Evolutionary conservation across 2,113 vertebrate genomes (phyloP), one percentile per base, ranked within the genome.

Genomic region (Stictonetta naevosa): DNA sequence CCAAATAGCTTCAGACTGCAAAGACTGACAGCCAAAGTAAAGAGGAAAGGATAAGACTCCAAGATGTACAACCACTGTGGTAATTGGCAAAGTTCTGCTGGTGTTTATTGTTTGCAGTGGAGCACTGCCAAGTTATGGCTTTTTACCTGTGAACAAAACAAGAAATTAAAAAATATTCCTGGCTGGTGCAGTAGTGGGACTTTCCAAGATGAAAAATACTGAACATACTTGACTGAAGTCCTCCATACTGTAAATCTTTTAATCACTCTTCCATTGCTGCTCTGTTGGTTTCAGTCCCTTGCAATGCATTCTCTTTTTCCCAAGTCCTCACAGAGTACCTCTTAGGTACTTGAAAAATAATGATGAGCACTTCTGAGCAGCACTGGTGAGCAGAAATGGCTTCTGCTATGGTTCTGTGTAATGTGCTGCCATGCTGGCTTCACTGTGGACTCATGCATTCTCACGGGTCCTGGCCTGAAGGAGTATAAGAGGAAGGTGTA

Each of bases 81-180:
- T 55, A 92, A 64, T 66, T 94, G 92, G 69, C 3, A 12, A 78
- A 73, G n/a, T 82, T 92, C 77, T 95, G 29, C 31, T 68, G 81
- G 62, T 91, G 66, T 92, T 95, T 92, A 72, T 86, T 91, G 48
- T 89, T 97, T 95, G 66, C 38, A 69, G 4, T 68, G 66, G 42
- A 59, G 33, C 12, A 8, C 44, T 82, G 94, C 86, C 89, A 95
- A 84, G 23, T 79, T 76, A 86, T 20, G 46, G 33, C 48, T 93
- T 77, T 83, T 83, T 87, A 69, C 38, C 68, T 86, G 38, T 68
- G 83, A 92, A 76, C 86, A 92, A 91, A 95, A 81, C n/a, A 91
- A 94, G 80, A 93, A 86, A 33, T 33, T 4, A 58, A 28, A 0
- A 2, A 28, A 77, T 34, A 73, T 67, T 52, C 36, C 77, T 89